Evolutionary conservation across 2,888 invertebrate species (phyloP).

Genomic region (Drosophila monieri): DNA sequence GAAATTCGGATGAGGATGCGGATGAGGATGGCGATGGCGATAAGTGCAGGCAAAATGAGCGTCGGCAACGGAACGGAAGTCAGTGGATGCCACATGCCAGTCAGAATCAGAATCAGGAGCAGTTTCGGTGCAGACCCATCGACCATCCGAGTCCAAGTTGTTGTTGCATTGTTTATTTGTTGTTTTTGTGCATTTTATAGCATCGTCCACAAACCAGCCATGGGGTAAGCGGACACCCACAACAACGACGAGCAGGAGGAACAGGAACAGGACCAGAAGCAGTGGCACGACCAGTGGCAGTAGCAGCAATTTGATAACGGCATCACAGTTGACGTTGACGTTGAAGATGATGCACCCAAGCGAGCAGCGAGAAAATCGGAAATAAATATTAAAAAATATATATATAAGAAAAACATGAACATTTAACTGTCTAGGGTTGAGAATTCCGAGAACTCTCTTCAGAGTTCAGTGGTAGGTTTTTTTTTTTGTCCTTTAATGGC

Average conservation of each 20-base stretch:
- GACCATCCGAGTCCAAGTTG: constrained; percentile 57
- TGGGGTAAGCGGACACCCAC: constrained; percentile 2
- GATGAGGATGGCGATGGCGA: constrained; percentile 59
- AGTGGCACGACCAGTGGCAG: constrained; percentile 27
- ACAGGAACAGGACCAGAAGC: neutral
- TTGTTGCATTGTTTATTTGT: constrained; percentile 47
- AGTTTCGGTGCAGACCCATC: constrained; percentile 59
- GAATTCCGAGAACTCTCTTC: neutral
- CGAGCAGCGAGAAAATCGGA: constrained; percentile 36
- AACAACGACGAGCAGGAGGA: constrained; percentile 1
- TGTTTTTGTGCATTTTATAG: constrained; percentile 60
- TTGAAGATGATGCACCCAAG: constrained; percentile 54
- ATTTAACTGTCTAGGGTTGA: constrained; percentile 25
- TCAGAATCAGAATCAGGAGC: constrained; percentile 57
- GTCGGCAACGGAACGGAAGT: constrained; percentile 65
- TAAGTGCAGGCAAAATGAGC: constrained; percentile 79
- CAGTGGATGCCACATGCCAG: constrained; percentile 75
- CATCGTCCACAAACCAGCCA: constrained; percentile 41
- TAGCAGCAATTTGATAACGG: constrained; percentile 61
- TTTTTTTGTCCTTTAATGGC: neutral
- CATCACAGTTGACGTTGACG: constrained; percentile 64
- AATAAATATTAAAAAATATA: constrained; percentile 21
- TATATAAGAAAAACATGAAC: constrained; percentile 30
- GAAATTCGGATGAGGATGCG: constrained; percentile 24
- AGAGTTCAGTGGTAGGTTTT: constrained; percentile 3